Base-by-base conservation (phyloP, 2,113 vertebrate genomes). In the Ictalurus furcatus region DNA sequence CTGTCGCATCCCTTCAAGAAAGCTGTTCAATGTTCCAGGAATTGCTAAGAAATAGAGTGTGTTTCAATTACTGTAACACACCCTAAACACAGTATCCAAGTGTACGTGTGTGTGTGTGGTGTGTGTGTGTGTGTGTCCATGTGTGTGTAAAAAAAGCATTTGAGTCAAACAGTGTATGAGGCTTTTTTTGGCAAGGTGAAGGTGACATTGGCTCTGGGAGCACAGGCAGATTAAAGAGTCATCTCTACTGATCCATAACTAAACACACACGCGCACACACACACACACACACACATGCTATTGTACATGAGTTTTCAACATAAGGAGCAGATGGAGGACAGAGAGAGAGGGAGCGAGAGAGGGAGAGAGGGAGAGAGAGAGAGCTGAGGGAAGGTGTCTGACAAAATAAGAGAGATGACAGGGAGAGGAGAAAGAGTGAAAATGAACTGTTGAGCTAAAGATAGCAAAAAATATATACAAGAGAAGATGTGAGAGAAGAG, bases 171-270 rank as follows among this genome's bases (percentile, higher is more conserved):
- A 2, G 85, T 61, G 71, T 78, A 16, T 79, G 16, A 23, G 19
- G 21, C 25, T 52, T 23, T 82, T 81, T 82, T 59, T 82, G 52
- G 54, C 80, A 82, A 54, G 65, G 65, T 34, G 67, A 56, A 73
- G 30, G 80, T 83, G 80, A 83, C 80, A 83, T 61, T 83, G 80
- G 56, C 80, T 83, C 56, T 37, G 40, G 56, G 19, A 37, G 34
- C 78, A 30, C 52, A 79, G 8, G 37, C 44, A 80, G n/a, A 59
- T 59, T 82, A 61, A 17, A 58, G 16, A 83, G 76, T 87, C 86
- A 87, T 79, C 58, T 67, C 79, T 79, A 87, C 63, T 52, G 58
- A 78, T 65, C 61, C n/a, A 81, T 83, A 83, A 59, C 56, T 83
- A 82, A 81, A 82, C 74, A 67, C 76, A 85, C 88, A 85, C 37